These are phyloP conservation scores for Vulpes vulpes DNA, from an alignment of 2,113 vertebrate genomes.

Conservation along the genomic window DNA sequence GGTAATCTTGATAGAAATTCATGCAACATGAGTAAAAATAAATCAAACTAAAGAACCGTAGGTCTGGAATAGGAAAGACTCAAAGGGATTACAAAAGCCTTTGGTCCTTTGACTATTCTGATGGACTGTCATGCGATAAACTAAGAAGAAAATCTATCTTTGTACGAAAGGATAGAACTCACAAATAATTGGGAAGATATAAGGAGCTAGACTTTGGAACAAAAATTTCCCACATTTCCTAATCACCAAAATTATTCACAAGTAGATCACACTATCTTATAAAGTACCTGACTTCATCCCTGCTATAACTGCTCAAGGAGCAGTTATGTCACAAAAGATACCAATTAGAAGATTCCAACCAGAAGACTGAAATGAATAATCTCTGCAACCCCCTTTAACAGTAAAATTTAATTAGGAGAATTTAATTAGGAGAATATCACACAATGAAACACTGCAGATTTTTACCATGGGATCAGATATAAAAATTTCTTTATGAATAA, in stretches of 20 bases:
- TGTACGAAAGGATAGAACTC: background rate
- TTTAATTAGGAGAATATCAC: slow-evolving; percentile 32
- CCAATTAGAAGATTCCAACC: background rate
- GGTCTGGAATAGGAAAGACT: slow-evolving; percentile 26
- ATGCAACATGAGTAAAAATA: slow-evolving; percentile 30
- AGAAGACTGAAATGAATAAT: background rate
- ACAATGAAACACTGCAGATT: slow-evolving; percentile 7
- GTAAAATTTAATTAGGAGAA: slow-evolving; percentile 48
- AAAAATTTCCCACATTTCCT: slow-evolving; percentile 46
- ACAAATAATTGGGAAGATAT: background rate
- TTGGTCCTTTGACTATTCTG: slow-evolving; percentile 1
- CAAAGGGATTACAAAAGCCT: background rate
- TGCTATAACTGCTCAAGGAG: background rate
- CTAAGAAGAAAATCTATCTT: background rate
- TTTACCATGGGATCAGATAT: slow-evolving; percentile 13
- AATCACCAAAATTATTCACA: background rate
- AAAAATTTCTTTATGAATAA: slow-evolving; percentile 50
- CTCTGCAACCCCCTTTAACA: background rate
- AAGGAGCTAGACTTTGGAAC: background rate
- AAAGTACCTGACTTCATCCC: background rate
- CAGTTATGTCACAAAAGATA: background rate
- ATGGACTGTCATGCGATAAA: background rate
- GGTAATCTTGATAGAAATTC: background rate
- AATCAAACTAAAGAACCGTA: slow-evolving; percentile 33
- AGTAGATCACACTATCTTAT: background rate